Evolutionary conservation across 1,140 invertebrate genomes (phyloP).

Genomic region (Caenorhabditis latens): DNA sequence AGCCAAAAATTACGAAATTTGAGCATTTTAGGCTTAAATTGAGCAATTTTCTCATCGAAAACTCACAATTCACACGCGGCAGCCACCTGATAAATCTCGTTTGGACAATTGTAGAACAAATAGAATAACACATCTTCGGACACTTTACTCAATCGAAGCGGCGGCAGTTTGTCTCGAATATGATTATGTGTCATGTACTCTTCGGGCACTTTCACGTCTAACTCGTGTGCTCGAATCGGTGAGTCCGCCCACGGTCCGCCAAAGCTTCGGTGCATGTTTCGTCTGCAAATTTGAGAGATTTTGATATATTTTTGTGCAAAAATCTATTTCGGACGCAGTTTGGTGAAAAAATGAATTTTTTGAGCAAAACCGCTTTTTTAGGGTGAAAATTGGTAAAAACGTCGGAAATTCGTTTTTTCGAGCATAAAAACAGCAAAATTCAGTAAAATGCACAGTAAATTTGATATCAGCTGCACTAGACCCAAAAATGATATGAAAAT

Average conservation of each 20-base stretch:
- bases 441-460: too few species aligned
- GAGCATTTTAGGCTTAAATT: not conserved
- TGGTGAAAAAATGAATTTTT: too few species aligned
- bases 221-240: constrained; percentile 94
- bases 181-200: constrained; percentile 94
- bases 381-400: too few species aligned
- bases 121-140: constrained; percentile 99
- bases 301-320: not conserved
- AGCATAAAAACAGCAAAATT: not conserved
- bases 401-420: not conserved
- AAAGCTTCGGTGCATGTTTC: constrained; percentile 93
- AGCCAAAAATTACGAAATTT: not conserved
- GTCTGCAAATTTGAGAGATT: constrained; percentile 67
- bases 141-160: constrained; percentile 93
- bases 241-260: constrained; percentile 97
- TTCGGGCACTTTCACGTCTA: constrained; percentile 95
- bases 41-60: not conserved
- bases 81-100: constrained; percentile 95
- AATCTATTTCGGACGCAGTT: too few species aligned
- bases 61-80: constrained; percentile 96
- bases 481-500: too few species aligned
- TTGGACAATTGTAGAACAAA: constrained; percentile 98
- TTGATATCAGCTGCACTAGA: too few species aligned
- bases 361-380: not conserved
- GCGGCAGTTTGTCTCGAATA: constrained; percentile 85